Conservation (phyloP, 2,113 vertebrate species). For the Pseudorasbora parva region DNA sequence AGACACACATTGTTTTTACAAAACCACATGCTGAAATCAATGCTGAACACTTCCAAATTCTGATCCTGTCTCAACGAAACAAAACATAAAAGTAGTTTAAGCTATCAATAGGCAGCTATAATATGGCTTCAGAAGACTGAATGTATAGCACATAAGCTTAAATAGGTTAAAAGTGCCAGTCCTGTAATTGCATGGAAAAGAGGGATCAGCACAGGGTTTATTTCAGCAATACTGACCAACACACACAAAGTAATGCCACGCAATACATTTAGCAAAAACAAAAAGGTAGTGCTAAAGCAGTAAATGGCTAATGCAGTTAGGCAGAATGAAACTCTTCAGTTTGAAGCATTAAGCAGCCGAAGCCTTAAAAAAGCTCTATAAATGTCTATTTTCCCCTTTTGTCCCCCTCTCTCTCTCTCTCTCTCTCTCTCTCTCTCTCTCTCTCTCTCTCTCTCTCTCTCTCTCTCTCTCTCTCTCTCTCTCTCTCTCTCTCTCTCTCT, state of each 20-base stretch:
- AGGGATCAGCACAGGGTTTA: not conserved
- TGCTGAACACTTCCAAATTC: not conserved
- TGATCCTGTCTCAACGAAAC: not conserved
- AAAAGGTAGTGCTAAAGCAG: slow-evolving; percentile 1
- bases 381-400: too few relatives aligned
- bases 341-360: not conserved
- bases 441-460: too few relatives aligned
- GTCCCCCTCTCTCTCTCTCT: too few relatives aligned
- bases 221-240: not conserved
- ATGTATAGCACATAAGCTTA: too few relatives aligned
- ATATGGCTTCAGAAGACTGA: too few relatives aligned
- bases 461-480: not conserved
- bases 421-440: too few relatives aligned
- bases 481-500: not conserved
- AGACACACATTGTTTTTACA: not conserved
- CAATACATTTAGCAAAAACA: not conserved
- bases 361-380: not conserved
- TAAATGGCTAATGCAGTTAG: not conserved
- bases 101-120: too few relatives aligned
- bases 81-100: not conserved
- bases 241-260: not conserved
- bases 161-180: not conserved
- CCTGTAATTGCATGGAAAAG: not conserved
- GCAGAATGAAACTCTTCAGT: not conserved
- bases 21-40: not conserved